Evolutionary conservation across 2,888 invertebrate genomes (phyloP).

Genomic region (Julus scanicus): DNA sequence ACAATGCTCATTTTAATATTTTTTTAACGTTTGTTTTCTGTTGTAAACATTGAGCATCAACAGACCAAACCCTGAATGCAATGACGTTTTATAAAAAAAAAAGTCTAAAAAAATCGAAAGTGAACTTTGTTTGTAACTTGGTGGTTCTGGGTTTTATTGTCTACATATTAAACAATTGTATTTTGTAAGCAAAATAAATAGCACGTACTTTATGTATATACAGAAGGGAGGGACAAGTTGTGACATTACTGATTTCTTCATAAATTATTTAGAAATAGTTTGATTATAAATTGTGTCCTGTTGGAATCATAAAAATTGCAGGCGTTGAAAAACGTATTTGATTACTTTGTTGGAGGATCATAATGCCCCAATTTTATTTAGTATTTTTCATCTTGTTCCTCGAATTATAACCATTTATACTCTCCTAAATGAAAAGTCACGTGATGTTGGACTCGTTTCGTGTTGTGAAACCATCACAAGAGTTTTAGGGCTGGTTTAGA

Average conservation of each 20-base stretch:
- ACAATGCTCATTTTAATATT: neutral
- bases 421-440: too few species aligned
- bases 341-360: too few species aligned
- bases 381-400: too few species aligned
- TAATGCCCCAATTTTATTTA: too few species aligned
- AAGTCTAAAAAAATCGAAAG: slow-evolving; percentile 5
- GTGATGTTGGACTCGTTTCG: too few species aligned
- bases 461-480: too few species aligned
- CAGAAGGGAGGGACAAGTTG: neutral
- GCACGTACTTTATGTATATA: too few species aligned
- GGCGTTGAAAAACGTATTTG: too few species aligned
- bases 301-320: too few species aligned
- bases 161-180: neutral
- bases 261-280: neutral
- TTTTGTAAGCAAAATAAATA: neutral
- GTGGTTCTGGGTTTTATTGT: neutral
- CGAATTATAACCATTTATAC: too few species aligned
- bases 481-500: too few species aligned
- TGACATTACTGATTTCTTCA: neutral
- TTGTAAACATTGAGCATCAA: neutral
- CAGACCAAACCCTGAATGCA: neutral
- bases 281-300: neutral
- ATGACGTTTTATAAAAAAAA: neutral
- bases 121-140: neutral
- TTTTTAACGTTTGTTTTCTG: neutral